Base-by-base conservation (phyloP, 1,140 invertebrate species). In the Amphibalanus amphitrite region DNA sequence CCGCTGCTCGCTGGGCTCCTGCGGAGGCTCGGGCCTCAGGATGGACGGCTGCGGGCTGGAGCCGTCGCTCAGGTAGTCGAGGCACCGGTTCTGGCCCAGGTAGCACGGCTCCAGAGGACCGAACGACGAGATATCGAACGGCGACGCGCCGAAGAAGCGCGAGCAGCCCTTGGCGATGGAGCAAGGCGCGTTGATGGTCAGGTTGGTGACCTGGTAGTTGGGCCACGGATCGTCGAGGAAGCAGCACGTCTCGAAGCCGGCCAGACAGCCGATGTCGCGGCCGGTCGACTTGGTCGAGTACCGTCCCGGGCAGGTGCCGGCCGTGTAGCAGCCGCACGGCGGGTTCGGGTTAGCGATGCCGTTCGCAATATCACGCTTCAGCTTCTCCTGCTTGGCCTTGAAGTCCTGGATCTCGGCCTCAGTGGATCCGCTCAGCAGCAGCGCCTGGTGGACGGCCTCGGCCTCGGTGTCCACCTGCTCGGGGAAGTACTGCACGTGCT, bases 141-240 rank as follows among this genome's bases (percentile, higher is more conserved):
- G 64, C 8, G 64, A 65, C 10, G 6, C n/a, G 20, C 64, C 64
- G 64, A 10, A 65, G 64, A 65, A 65, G 20, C 64, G 20, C 26
- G 4, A 4, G 64, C 64, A 65, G 3, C 10, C 26, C 20, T 10
- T 25, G 4, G 20, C 23, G 4, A 25, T 65, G 4, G 64, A 6
- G 64, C 64, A 65, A 3, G 64, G 64, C 20, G 20, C 64, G 64
- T 65, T 65, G 64, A 65, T 65, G 64, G 64, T 65, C 64, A 65
- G 64, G 26, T 65, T 65, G 20, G 64, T 65, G 10, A 65, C 64
- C 64, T 65, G 20, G 64, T 65, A 65, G 64, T 65, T 26, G 20
- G 64, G 64, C 64, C 64, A 65, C 64, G 64, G 64, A 23, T 65
- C 64, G 26, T 65, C 64, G 10, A 65, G 64, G 26, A 65, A 65